These are phyloP conservation scores for Apeira syringaria DNA, from an alignment of 2,888 invertebrate species.

Conservation along the genomic window DNA sequence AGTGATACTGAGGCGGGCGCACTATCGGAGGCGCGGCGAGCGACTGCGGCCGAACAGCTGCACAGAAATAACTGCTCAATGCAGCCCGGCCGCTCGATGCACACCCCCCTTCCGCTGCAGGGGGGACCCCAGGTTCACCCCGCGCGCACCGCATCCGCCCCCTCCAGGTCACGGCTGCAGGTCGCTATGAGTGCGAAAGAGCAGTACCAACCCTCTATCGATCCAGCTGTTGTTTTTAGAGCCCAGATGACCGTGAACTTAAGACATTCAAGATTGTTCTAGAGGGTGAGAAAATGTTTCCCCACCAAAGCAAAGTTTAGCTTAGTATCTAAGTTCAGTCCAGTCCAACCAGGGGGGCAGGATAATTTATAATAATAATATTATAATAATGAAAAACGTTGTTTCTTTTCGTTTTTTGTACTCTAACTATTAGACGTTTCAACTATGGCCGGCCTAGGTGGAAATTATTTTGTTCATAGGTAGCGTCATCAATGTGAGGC, in stretches of 20 bases:
- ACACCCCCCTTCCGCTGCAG: slow-evolving; percentile 47
- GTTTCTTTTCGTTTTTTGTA: no score
- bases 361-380: no score
- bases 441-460: no score
- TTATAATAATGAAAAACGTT: no score
- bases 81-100: slow-evolving; percentile 79
- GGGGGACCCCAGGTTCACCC: slow-evolving; percentile 19
- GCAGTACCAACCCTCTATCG: slow-evolving; percentile 60
- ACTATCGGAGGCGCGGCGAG: slow-evolving; percentile 65
- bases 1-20: slow-evolving; percentile 57
- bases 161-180: slow-evolving; percentile 77
- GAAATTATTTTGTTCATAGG: no score
- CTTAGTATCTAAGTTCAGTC: no score
- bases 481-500: no score
- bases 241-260: slow-evolving; percentile 55
- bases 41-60: slow-evolving; percentile 70
- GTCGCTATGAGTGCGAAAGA: slow-evolving; percentile 52
- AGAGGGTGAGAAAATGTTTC: slow-evolving; percentile 11
- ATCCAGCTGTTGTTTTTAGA: slow-evolving; percentile 74
- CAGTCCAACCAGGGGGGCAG: no score
- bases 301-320: no score
- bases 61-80: slow-evolving; percentile 81
- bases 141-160: slow-evolving; percentile 32
- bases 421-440: no score
- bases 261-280: slow-evolving; percentile 27